Evolutionary conservation across 2,797 vertebrate genomes (phyloP).

Genomic region (Kryptolebias ocellatus): DNA sequence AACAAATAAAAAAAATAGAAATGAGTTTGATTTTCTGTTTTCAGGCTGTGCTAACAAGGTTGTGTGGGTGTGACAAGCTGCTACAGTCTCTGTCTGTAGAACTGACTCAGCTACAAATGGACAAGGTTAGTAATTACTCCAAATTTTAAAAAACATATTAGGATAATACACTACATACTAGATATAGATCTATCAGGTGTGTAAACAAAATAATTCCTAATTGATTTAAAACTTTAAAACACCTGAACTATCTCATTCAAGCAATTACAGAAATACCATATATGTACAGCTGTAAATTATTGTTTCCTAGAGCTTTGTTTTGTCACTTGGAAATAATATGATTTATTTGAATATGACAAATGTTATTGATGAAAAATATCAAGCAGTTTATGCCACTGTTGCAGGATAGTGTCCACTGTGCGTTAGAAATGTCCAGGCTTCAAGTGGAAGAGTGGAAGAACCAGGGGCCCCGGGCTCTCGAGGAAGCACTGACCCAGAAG

Average conservation of each 20-base stretch:
- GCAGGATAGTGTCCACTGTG: slow-evolving; percentile 88
- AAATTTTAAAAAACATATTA: not conserved
- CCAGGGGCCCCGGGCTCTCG: slow-evolving; percentile 72
- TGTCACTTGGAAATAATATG: no score
- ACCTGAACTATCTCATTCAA: not conserved
- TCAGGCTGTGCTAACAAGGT: slow-evolving; percentile 87
- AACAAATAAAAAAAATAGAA: not conserved
- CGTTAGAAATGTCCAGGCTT: slow-evolving; percentile 85
- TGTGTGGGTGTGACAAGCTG: slow-evolving; percentile 91
- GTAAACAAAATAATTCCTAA: no score
- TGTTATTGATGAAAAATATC: not conserved
- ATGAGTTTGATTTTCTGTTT: slow-evolving; percentile 24
- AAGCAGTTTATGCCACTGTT: not conserved
- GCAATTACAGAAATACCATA: no score
- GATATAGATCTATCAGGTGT: no score
- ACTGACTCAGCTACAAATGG: slow-evolving; percentile 84
- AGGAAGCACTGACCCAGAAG: slow-evolving; percentile 84
- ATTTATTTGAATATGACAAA: not conserved
- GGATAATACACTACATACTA: no score
- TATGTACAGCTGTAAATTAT: no score
- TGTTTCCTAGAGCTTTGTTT: not conserved
- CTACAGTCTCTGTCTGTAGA: slow-evolving; percentile 86
- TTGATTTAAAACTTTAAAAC: not conserved
- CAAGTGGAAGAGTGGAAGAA: slow-evolving; percentile 83
- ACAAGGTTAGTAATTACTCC: slow-evolving; percentile 82